phyloP scores from a whole-genome alignment of 2,113 vertebrate species.

The Prionailurus bengalensis region DNA sequence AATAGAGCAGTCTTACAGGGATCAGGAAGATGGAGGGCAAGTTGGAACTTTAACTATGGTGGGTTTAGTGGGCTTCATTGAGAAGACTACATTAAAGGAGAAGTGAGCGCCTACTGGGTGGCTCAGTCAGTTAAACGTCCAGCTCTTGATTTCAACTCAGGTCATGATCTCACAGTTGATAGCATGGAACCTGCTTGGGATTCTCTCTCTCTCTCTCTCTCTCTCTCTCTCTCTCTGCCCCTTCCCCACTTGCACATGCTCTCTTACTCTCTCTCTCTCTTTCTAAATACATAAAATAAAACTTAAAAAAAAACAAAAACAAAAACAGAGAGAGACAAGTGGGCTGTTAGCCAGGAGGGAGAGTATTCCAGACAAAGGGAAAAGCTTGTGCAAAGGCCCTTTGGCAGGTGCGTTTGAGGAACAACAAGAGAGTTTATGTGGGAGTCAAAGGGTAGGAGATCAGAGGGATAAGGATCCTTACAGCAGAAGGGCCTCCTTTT shows the following conservation, averaged over 20 bases:
- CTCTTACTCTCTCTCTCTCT: too few relatives aligned
- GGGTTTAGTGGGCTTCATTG: neutral
- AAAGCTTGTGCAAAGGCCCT: neutral
- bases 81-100: neutral
- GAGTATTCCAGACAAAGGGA: neutral
- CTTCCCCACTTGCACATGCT: too few relatives aligned
- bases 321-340: neutral
- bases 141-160: too few relatives aligned
- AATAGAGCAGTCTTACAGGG: neutral
- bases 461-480: neutral
- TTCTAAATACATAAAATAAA: too few relatives aligned
- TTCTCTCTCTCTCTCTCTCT: too few relatives aligned
- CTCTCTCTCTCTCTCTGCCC: too few relatives aligned
- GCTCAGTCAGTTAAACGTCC: too few relatives aligned
- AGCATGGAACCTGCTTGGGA: too few relatives aligned
- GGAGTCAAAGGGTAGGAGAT: neutral
- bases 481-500: neutral
- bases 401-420: neutral
- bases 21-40: neutral
- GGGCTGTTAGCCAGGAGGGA: neutral
- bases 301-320: too few relatives aligned
- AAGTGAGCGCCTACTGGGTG: neutral
- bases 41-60: neutral
- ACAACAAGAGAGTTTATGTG: neutral
- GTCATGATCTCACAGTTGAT: too few relatives aligned